phyloP scores from a whole-genome alignment of 2,113 vertebrate species.

The Narcine bancroftii region DNA sequence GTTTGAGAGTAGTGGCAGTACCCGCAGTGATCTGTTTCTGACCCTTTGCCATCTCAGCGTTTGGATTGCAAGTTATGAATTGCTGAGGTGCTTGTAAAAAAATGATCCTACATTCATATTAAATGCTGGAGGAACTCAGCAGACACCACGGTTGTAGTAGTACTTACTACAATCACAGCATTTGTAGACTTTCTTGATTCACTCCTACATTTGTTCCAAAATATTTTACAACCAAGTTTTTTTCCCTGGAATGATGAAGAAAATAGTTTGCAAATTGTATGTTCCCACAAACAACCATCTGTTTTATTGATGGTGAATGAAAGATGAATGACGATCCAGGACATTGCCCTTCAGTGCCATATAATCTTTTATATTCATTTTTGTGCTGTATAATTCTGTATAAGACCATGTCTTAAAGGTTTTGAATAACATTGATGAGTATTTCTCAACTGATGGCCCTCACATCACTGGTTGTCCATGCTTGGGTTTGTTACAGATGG shows the following conservation, averaged over 20 bases:
- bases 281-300: not conserved
- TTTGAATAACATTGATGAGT: too few relatives aligned
- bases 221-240: not conserved
- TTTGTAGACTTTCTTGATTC: too few relatives aligned
- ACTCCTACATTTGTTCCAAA: too few relatives aligned
- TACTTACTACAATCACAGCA: too few relatives aligned
- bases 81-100: not conserved
- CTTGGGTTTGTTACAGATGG: too few relatives aligned
- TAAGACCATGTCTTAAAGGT: not conserved
- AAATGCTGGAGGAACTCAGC: too few relatives aligned
- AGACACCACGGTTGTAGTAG: too few relatives aligned
- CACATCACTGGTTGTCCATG: too few relatives aligned
- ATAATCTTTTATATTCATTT: not conserved
- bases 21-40: not conserved
- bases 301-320: not conserved
- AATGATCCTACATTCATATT: not conserved
- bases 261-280: not conserved
- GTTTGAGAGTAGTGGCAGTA: not conserved
- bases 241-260: not conserved
- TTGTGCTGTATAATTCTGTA: too few relatives aligned
- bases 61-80: not conserved
- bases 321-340: not conserved
- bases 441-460: too few relatives aligned
- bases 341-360: not conserved
- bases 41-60: not conserved